phyloP scores from a whole-genome alignment of 2,113 vertebrate species.

The Sula dactylatra region DNA sequence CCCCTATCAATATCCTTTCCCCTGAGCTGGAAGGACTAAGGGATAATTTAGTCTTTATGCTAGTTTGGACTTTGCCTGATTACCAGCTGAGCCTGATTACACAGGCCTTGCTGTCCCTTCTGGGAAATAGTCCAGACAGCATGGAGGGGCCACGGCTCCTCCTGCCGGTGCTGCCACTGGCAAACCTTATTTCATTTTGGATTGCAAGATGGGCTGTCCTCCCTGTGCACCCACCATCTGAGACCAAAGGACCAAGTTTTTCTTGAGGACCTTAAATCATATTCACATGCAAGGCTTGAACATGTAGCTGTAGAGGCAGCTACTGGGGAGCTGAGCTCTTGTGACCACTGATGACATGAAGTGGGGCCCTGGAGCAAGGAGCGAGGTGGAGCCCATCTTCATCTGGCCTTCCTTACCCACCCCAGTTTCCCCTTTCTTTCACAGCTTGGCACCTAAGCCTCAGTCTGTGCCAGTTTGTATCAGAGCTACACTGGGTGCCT shows the following conservation, averaged over 20 bases:
- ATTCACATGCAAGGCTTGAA: neutral
- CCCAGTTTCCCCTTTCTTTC: neutral
- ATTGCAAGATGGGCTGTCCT: neutral
- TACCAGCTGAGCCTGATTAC: conserved; percentile 77
- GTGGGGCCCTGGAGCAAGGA: neutral
- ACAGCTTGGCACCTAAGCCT: neutral
- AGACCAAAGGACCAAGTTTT: neutral
- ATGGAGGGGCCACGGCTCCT: neutral
- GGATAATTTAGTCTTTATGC: conserved; percentile 67
- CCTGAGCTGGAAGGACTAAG: conserved; percentile 57
- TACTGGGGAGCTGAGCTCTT: neutral
- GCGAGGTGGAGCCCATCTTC: neutral
- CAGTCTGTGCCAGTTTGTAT: neutral
- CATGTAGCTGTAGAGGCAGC: neutral
- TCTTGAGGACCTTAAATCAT: neutral
- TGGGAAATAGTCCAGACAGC: conserved; percentile 43
- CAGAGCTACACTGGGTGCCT: neutral
- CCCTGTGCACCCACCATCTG: neutral
- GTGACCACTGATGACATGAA: neutral
- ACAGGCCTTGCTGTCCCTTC: conserved; percentile 56
- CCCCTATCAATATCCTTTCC: conserved; percentile 55
- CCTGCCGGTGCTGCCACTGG: neutral
- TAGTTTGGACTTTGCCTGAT: conserved; percentile 69
- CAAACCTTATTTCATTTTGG: neutral
- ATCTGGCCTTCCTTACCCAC: neutral